A percentile compares a stretch with the other conserved stretches of the same genome.
Evolutionary conservation across 2,888 invertebrate species (phyloP).

Genomic region (Bellardia bayeri): DNA sequence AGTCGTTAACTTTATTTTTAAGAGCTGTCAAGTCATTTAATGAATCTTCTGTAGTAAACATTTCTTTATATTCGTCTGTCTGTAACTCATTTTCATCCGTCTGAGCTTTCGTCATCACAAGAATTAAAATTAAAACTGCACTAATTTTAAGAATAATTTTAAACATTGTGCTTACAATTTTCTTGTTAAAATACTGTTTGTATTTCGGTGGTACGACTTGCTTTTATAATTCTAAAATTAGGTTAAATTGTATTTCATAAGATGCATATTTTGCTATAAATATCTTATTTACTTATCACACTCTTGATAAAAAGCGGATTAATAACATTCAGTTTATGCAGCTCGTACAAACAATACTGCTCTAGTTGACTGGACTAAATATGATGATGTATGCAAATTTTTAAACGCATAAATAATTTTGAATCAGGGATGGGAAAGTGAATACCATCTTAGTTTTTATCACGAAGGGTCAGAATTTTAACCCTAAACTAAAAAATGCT

Average conservation of each 20-base stretch:
- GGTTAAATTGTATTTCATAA: neutral
- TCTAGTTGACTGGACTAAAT: too few species aligned
- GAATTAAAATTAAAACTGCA: neutral
- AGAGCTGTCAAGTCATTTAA: neutral
- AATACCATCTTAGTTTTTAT: too few species aligned
- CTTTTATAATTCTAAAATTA: slow-evolving; percentile 23
- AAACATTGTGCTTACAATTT: neutral
- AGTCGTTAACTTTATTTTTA: slow-evolving; percentile 48
- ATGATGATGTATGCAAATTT: too few species aligned
- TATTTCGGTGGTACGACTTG: neutral
- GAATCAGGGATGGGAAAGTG: too few species aligned
- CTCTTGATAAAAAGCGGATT: slow-evolving; percentile 8
- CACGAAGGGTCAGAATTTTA: too few species aligned
- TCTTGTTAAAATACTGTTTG: neutral
- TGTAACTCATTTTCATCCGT: neutral
- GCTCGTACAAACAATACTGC: neutral
- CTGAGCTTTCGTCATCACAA: slow-evolving; percentile 1
- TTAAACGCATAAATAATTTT: too few species aligned
- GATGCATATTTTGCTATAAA: slow-evolving; percentile 6
- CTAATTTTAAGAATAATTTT: neutral
- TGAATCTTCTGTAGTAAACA: neutral
- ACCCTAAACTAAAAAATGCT: too few species aligned
- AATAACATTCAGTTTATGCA: neutral
- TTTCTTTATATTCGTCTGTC: neutral
- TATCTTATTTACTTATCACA: slow-evolving; percentile 18